Evolutionary conservation across 1,140 invertebrate genomes (phyloP).

Genomic region (Sycophaga agraensis): DNA sequence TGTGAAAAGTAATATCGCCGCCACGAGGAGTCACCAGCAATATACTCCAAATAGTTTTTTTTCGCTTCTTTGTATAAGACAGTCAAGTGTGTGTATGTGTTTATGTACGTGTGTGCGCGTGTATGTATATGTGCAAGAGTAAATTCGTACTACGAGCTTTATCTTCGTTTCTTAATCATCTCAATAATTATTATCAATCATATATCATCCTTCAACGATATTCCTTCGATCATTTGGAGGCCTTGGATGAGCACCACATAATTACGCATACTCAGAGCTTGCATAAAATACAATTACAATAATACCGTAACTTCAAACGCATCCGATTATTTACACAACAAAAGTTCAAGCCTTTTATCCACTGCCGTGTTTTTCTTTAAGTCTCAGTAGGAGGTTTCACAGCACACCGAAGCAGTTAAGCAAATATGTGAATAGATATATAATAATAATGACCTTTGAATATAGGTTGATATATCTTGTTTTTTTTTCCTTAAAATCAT

Average conservation of each 20-base stretch:
- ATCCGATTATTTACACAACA: constrained; percentile 55
- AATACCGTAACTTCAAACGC: constrained; percentile 45
- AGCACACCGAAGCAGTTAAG: constrained; percentile 39
- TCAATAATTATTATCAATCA: not conserved
- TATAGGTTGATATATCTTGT: constrained; percentile 24
- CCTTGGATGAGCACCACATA: constrained; percentile 38
- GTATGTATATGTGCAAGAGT: constrained; percentile 18
- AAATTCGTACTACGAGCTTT: constrained; percentile 26
- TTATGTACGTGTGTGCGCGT: not conserved
- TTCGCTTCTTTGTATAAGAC: constrained; percentile 10
- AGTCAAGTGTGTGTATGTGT: not conserved
- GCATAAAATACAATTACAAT: constrained; percentile 36
- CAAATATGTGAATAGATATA: constrained; percentile 31
- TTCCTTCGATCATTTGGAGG: constrained; percentile 28
- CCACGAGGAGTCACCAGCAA: constrained; percentile 16
- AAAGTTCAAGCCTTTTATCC: constrained; percentile 43
- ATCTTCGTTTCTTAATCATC: constrained; percentile 23
- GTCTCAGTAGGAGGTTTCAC: constrained; percentile 37
- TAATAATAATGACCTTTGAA: constrained; percentile 28
- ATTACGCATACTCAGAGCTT: constrained; percentile 33
- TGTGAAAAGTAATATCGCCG: constrained; percentile 17
- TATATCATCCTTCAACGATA: constrained; percentile 22
- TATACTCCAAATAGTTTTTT: constrained; percentile 21
- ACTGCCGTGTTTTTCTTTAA: constrained; percentile 35
- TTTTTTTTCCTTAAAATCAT: constrained; percentile 26